phyloP scores from a whole-genome alignment of 2,888 invertebrate genomes.

The Pseudolycoriella hygida region DNA sequence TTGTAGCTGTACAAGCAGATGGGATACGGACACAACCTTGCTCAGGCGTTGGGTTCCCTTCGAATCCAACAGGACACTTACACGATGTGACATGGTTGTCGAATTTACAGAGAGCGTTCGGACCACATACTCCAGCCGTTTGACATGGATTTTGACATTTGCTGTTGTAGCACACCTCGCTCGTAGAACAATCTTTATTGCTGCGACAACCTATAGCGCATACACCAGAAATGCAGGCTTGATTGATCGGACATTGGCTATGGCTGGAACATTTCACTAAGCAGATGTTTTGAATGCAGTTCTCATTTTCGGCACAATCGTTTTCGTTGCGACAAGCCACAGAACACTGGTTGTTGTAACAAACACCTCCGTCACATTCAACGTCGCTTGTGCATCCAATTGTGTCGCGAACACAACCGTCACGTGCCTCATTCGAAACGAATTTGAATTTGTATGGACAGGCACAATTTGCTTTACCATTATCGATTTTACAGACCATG shows the following conservation, averaged over 20 bases:
- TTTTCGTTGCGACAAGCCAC: constrained; percentile 56
- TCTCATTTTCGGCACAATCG: constrained; percentile 65
- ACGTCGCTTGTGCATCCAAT: constrained; percentile 47
- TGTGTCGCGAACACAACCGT: constrained; percentile 55
- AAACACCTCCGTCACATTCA: constrained; percentile 64
- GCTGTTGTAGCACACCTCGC: constrained; percentile 58
- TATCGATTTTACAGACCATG: constrained; percentile 59
- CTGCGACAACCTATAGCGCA: constrained; percentile 72
- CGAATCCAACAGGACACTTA: constrained; percentile 68
- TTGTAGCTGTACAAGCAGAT: constrained; percentile 43
- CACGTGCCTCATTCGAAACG: constrained; percentile 37
- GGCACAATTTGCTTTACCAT: constrained; percentile 58
- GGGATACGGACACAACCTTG: constrained; percentile 77
- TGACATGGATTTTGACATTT: constrained; percentile 73
- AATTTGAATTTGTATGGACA: constrained; percentile 62
- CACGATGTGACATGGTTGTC: constrained; percentile 59
- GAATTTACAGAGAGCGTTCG: constrained; percentile 65
- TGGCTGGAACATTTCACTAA: constrained; percentile 63
- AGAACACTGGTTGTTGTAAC: constrained; percentile 69
- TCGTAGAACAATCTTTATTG: constrained; percentile 58
- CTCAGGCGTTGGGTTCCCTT: constrained; percentile 71
- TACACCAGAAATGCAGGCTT: constrained; percentile 64
- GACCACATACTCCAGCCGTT: constrained; percentile 57
- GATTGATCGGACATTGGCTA: constrained; percentile 57
- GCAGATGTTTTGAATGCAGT: constrained; percentile 62